Conservation (phyloP, 2,888 invertebrate species). For the Dicycla oo region DNA sequence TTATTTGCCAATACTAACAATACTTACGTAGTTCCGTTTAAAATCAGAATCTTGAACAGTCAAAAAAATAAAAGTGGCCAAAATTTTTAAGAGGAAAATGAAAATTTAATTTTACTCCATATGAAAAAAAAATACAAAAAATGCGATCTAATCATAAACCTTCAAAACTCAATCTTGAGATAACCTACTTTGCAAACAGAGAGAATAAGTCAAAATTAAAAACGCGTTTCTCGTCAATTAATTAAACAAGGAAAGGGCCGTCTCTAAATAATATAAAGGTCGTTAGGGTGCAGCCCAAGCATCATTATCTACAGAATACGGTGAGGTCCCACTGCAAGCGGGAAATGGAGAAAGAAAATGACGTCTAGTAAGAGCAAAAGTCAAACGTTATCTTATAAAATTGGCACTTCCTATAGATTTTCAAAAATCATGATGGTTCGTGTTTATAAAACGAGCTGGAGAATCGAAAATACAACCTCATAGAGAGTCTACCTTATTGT, state of each 20-base stretch:
- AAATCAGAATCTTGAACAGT: neutral
- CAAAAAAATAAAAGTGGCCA: neutral
- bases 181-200: slow-evolving; percentile 61
- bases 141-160: slow-evolving; percentile 32
- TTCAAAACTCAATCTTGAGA: slow-evolving; percentile 42
- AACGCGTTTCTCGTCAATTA: slow-evolving; percentile 85
- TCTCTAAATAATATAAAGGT: slow-evolving; percentile 87
- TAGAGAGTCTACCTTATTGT: too few species aligned
- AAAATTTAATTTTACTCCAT: neutral
- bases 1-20: neutral
- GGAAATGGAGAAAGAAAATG: neutral
- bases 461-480: too few species aligned
- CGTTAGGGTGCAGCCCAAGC: slow-evolving; percentile 86
- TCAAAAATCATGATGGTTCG: too few species aligned
- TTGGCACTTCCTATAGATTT: neutral
- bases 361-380: too few species aligned
- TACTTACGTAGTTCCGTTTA: neutral
- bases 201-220: slow-evolving; percentile 78
- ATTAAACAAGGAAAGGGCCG: slow-evolving; percentile 87
- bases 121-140: neutral
- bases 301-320: slow-evolving; percentile 83
- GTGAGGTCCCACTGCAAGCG: slow-evolving; percentile 67
- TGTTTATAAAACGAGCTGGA: too few species aligned
- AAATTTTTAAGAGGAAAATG: neutral
- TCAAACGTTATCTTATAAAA: neutral